Base-by-base conservation (phyloP, 2,888 invertebrate genomes). In the Galerucella nymphaeae region DNA sequence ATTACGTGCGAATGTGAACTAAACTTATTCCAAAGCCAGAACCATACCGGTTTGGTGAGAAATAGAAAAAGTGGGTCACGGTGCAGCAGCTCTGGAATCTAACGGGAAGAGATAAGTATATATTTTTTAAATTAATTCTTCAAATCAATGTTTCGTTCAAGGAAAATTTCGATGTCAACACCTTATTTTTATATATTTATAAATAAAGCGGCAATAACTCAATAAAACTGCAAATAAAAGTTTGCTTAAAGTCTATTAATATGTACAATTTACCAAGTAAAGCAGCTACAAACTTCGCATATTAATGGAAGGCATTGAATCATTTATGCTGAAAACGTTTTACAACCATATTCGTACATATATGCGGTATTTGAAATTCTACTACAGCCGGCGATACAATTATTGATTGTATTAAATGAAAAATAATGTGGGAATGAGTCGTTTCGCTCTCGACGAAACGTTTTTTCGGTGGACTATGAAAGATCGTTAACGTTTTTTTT, bases 221-320 rank as follows among this genome's bases (percentile, higher is more conserved):
- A 76, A 72, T 69, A 75, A 71, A 41, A 70, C 68, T 42, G 67
- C 72, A 70, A 20, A 76, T 75, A 75, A 77, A 78, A 77, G 66
- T 74, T 74, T 70, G 75, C 72, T 78, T 76, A 74, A 77, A 74
- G 75, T 78, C 75, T 65, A 78, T 80, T 78, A 78, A 79, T 79
- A 77, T 79, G 77, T 77, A 78, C 77, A 79, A 80, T 81, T 79
- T 75, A 78, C 76, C 78, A 80, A 80, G 77, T 77, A 77, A 76
- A 77, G 76, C 74, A 76, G 74, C 71, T 73, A 76, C 79, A 75
- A 62, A 72, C 77, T 70, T 72, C 75, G 79, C 80, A 81, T 82
- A 80, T 80, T 80, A 80, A 80, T 79, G 69, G 30, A 50, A 50
- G 57, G 53, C 74, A 75, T 76, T 70, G 72, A 71, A 78, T 78